These are phyloP conservation scores for Brachyopa scutellaris DNA, from an alignment of 2,888 invertebrate genomes.

Conservation along the genomic window DNA sequence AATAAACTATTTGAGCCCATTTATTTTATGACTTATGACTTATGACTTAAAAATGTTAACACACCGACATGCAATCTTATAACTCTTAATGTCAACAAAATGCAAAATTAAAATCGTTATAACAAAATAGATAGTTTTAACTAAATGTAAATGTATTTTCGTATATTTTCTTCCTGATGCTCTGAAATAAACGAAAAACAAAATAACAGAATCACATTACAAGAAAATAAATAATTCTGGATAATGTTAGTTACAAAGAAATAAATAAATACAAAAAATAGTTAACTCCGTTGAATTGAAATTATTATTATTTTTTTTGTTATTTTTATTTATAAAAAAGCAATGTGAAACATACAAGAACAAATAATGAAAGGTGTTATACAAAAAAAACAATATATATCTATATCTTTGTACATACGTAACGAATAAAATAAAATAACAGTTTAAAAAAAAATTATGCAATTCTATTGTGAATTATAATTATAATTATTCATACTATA, in stretches of 20 bases:
- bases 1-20: slow-evolving; percentile 5
- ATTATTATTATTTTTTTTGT: too few species aligned
- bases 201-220: not conserved
- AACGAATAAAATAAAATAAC: not conserved
- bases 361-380: not conserved
- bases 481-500: slow-evolving; percentile 38
- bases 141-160: slow-evolving; percentile 11
- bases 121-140: slow-evolving; percentile 13
- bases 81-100: slow-evolving; percentile 6
- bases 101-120: too few species aligned
- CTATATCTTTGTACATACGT: slow-evolving; percentile 39
- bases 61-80: not conserved
- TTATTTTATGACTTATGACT: not conserved
- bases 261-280: not conserved
- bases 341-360: not conserved
- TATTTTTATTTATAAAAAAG: slow-evolving; percentile 2
- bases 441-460: not conserved
- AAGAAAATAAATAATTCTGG: not conserved
- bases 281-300: too few species aligned
- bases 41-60: not conserved
- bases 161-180: slow-evolving; percentile 41
- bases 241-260: not conserved
- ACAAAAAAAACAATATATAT: not conserved
- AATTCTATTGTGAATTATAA: slow-evolving; percentile 38
- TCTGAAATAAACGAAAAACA: slow-evolving; percentile 9